A percentile compares a stretch with the other conserved stretches of the same genome.
phyloP scores from a whole-genome alignment of 2,113 vertebrate species.

The Lonchura striata region DNA sequence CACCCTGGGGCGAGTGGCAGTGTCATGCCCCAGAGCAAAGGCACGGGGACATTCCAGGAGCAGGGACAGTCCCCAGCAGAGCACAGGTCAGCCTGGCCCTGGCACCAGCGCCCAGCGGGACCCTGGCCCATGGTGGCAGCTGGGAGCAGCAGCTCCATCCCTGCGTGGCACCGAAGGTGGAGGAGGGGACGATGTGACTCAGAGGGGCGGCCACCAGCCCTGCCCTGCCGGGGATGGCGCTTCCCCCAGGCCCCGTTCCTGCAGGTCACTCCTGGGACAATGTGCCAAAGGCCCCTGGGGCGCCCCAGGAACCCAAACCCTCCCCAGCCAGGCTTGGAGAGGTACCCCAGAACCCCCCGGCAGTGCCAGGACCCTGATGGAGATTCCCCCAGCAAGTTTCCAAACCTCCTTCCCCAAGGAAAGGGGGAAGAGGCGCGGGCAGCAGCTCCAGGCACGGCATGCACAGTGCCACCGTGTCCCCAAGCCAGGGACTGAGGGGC shows the following conservation, averaged over 20 bases:
- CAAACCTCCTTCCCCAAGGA: neutral
- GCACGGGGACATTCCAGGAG: neutral
- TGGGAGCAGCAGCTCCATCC: neutral
- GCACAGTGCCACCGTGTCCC: neutral
- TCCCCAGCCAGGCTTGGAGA: neutral
- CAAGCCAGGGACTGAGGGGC: neutral
- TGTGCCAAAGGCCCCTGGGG: neutral
- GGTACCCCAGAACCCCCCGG: neutral
- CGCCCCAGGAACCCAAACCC: neutral
- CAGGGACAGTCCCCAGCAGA: accelerated
- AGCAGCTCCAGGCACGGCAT: neutral
- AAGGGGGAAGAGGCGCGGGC: neutral
- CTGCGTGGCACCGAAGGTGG: neutral
- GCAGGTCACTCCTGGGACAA: neutral
- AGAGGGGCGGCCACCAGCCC: neutral
- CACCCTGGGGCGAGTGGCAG: accelerated
- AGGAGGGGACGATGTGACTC: neutral
- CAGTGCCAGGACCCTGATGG: neutral
- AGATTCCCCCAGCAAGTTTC: neutral
- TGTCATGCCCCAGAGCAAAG: accelerated
- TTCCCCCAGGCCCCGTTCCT: neutral
- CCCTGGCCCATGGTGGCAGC: neutral
- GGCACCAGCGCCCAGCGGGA: neutral
- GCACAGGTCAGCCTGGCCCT: neutral
- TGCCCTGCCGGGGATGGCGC: neutral